These are phyloP conservation scores for Apis cerana DNA, from an alignment of 1,140 invertebrate genomes.

Conservation along the genomic window DNA sequence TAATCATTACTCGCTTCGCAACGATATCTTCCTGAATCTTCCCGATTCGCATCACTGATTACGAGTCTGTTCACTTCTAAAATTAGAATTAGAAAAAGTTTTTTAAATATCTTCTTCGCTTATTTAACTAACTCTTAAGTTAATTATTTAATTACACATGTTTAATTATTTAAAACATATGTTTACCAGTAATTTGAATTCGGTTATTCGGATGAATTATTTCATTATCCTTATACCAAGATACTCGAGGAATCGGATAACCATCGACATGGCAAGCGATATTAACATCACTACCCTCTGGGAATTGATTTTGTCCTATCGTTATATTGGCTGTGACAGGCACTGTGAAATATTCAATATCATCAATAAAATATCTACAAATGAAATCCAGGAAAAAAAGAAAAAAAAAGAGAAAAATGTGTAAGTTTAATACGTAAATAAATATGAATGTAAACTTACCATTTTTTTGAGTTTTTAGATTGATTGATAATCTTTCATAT, in stretches of 20 bases:
- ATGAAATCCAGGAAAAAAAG: neutral
- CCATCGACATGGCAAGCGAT: conserved; percentile 90
- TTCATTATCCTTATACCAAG: conserved; percentile 90
- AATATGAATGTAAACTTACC: neutral
- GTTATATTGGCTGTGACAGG: conserved; percentile 84
- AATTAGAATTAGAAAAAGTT: conserved; percentile 46
- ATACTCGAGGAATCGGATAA: conserved; percentile 87
- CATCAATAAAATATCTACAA: neutral
- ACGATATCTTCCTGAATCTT: conserved; percentile 89
- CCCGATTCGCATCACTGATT: conserved; percentile 83
- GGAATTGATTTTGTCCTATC: conserved; percentile 81
- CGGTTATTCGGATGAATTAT: conserved; percentile 81
- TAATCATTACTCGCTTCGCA: conserved; percentile 90
- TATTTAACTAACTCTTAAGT: too few relatives aligned
- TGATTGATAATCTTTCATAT: neutral
- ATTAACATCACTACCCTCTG: conserved; percentile 85
- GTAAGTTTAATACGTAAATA: neutral
- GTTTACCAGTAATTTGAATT: conserved; percentile 84
- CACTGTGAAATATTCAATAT: conserved; percentile 75
- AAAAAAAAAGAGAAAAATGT: neutral
- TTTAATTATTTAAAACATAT: neutral
- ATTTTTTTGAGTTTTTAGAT: neutral
- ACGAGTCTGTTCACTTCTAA: conserved; percentile 86
- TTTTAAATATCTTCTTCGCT: neutral
- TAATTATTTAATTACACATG: too few relatives aligned